Evolutionary conservation across 2,888 invertebrate species (phyloP).

Genomic region (Endomychus coccineus): DNA sequence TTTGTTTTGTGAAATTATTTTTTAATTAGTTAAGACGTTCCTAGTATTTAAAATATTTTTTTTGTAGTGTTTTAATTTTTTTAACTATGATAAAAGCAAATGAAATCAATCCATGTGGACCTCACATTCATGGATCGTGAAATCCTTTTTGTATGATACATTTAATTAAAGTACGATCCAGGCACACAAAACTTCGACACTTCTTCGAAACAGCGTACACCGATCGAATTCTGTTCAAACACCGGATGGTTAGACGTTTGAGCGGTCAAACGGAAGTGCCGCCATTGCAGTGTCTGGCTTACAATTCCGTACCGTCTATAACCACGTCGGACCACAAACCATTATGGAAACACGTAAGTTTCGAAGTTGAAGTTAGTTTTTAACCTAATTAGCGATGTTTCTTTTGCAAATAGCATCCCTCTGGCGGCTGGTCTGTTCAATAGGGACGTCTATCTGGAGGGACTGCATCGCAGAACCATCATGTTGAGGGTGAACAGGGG

Average conservation of each 20-base stretch:
- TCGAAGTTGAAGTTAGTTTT: not conserved
- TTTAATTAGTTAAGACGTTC: too few relatives aligned
- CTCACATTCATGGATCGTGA: too few relatives aligned
- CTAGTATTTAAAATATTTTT: too few relatives aligned
- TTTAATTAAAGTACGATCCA: constrained; percentile 66
- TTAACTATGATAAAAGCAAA: too few relatives aligned
- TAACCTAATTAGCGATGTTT: constrained; percentile 8
- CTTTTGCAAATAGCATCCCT: constrained; percentile 71
- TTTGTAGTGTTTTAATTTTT: too few relatives aligned
- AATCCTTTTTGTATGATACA: too few relatives aligned
- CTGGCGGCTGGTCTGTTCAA: constrained; percentile 88
- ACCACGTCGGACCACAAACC: constrained; percentile 93
- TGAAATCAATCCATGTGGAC: too few relatives aligned
- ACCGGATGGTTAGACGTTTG: constrained; percentile 46
- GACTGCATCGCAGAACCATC: constrained; percentile 71
- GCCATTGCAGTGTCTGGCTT: constrained; percentile 60
- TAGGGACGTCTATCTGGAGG: constrained; percentile 87
- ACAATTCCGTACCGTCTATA: constrained; percentile 81
- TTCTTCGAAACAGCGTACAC: constrained; percentile 91
- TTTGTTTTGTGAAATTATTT: too few relatives aligned
- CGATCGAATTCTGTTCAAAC: constrained; percentile 75
- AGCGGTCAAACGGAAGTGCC: constrained; percentile 44
- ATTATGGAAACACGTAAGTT: constrained; percentile 91
- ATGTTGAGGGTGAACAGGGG: constrained; percentile 62
- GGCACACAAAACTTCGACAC: constrained; percentile 92